A percentile compares a stretch with the other conserved stretches of the same genome.
These are phyloP conservation scores for Euura lappo DNA, from an alignment of 1,140 invertebrate species.

Conservation along the genomic window DNA sequence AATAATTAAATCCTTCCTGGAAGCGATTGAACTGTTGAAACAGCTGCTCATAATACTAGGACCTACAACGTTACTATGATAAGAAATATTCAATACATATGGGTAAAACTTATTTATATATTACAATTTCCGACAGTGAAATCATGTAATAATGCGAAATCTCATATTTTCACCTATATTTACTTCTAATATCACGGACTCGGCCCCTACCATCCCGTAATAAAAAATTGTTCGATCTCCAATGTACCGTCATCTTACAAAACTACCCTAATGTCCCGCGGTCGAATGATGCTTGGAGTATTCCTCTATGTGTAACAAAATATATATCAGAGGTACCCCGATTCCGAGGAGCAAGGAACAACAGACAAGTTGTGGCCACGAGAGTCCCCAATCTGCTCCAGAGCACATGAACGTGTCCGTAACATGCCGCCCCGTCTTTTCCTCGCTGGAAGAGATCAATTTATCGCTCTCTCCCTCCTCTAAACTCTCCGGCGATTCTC, in stretches of 20 bases:
- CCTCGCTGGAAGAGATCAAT: constrained; percentile 37
- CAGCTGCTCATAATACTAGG: too few relatives aligned
- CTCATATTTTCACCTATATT: too few relatives aligned
- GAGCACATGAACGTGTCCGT: constrained; percentile 52
- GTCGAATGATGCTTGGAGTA: constrained; percentile 34
- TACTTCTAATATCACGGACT: too few relatives aligned
- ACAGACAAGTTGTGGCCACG: constrained; percentile 51
- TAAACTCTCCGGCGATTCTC: neutral
- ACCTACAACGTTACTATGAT: too few relatives aligned
- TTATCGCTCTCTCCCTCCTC: constrained; percentile 38
- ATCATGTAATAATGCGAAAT: too few relatives aligned
- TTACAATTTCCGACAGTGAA: too few relatives aligned
- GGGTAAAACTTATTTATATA: too few relatives aligned
- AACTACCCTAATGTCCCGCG: constrained; percentile 14
- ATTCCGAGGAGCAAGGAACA: constrained; percentile 53
- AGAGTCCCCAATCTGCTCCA: constrained; percentile 57
- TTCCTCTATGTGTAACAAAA: constrained; percentile 47
- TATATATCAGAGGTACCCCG: constrained; percentile 53
- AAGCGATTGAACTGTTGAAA: too few relatives aligned
- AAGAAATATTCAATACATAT: too few relatives aligned
- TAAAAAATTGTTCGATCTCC: too few relatives aligned
- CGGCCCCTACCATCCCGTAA: too few relatives aligned
- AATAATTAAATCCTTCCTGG: too few relatives aligned
- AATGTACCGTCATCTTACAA: neutral
- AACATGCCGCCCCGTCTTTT: constrained; percentile 21